Percentiles rank a stretch among this genome's conserved stretches.
phyloP scores from a whole-genome alignment of 2,797 vertebrate species.

The Pantherophis vulpinus region DNA sequence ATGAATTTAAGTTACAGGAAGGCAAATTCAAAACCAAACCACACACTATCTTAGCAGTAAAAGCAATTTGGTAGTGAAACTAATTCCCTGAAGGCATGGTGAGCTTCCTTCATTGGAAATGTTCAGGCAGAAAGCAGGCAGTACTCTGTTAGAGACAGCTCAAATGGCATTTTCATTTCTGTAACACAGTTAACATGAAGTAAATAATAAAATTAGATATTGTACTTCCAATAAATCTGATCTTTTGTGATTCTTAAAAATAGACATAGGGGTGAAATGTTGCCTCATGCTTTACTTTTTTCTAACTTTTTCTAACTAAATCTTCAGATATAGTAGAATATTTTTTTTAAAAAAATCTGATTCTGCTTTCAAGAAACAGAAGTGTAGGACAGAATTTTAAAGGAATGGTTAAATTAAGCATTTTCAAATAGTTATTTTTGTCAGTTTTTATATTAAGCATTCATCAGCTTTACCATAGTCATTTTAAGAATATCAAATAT shows the following conservation, averaged over 20 bases:
- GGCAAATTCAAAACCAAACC: neutral
- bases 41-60: neutral
- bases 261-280: neutral
- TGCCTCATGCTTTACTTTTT: neutral
- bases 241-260: neutral
- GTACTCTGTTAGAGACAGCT: neutral
- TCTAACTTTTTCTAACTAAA: neutral
- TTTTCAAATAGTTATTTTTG: constrained; percentile 15
- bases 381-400: neutral
- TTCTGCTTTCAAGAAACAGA: neutral
- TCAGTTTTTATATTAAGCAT: constrained; percentile 47
- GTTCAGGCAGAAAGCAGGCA: neutral
- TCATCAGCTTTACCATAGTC: constrained; percentile 23
- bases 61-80: neutral
- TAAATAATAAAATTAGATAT: neutral
- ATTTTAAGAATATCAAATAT: constrained; percentile 57
- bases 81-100: neutral
- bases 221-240: neutral
- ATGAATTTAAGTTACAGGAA: neutral
- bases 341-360: neutral
- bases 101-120: neutral
- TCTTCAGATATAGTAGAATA: neutral
- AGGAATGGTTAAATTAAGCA: constrained; percentile 30
- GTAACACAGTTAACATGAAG: neutral
- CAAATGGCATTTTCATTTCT: neutral